Conservation (phyloP, 1,140 invertebrate species). For the Drosophila takahashii region DNA sequence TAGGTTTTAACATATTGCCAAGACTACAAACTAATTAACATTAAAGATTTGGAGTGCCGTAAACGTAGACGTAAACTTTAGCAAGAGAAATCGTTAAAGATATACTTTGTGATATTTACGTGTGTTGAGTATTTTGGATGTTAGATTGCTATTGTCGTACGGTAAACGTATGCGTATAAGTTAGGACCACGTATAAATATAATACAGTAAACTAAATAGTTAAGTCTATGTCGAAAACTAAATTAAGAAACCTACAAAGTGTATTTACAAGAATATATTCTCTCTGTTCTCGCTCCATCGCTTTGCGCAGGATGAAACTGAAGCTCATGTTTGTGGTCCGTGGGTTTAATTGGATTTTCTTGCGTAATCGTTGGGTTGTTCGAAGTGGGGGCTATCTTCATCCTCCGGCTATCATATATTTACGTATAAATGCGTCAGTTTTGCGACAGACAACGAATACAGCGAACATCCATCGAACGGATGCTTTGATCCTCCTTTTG, state of each 20-base stretch:
- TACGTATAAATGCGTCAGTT: slow-evolving; percentile 49
- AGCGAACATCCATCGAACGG: slow-evolving; percentile 4
- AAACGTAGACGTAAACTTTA: slow-evolving; percentile 53
- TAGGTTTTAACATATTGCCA: slow-evolving; percentile 51
- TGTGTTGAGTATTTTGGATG: slow-evolving; percentile 81
- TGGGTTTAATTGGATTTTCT: slow-evolving; percentile 22
- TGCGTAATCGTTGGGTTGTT: slow-evolving; percentile 57
- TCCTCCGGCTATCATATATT: slow-evolving; percentile 1
- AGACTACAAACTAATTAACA: slow-evolving; percentile 78
- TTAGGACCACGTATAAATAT: slow-evolving; percentile 74
- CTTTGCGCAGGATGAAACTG: slow-evolving; percentile 12
- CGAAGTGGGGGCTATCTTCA: slow-evolving; percentile 20
- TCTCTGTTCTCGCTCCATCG: slow-evolving; percentile 29
- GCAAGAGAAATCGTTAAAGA: slow-evolving; percentile 50
- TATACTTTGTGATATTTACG: slow-evolving; percentile 78
- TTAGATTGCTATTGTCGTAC: slow-evolving; percentile 74
- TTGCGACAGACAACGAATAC: slow-evolving; percentile 45
- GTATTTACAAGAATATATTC: slow-evolving; percentile 75
- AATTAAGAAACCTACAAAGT: slow-evolving; percentile 62
- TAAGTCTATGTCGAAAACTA: slow-evolving; percentile 48
- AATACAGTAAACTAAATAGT: slow-evolving; percentile 67
- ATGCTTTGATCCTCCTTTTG: not conserved
- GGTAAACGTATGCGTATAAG: slow-evolving; percentile 58
- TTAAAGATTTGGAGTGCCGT: slow-evolving; percentile 60
- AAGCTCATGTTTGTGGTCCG: slow-evolving; percentile 71